Evolutionary conservation across 2,888 invertebrate species (phyloP).

Genomic region (Nomada goodeniana): DNA sequence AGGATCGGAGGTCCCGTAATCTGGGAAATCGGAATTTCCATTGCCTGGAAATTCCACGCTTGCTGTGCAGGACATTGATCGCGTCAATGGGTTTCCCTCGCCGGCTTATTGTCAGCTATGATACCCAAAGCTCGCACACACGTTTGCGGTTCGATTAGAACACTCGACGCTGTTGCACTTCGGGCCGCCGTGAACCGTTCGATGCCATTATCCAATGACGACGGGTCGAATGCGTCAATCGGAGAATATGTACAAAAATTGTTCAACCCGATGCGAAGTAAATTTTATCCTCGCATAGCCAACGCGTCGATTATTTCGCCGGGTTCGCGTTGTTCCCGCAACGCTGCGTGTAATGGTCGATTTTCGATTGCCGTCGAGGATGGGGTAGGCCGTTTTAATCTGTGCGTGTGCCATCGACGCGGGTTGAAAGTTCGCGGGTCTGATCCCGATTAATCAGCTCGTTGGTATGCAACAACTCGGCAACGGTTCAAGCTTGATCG

Average conservation of each 20-base stretch:
- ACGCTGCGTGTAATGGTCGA: not conserved
- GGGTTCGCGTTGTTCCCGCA: not conserved
- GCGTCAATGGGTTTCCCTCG: constrained; percentile 11
- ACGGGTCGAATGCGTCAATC: too few relatives aligned
- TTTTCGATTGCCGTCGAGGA: not conserved
- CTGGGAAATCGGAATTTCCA: constrained; percentile 35
- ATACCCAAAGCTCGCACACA: not conserved
- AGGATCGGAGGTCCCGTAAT: constrained; percentile 34
- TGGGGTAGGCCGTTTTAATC: not conserved
- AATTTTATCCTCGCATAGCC: too few relatives aligned
- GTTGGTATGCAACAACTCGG: constrained; percentile 42
- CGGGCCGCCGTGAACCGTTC: too few relatives aligned
- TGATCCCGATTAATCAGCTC: constrained; percentile 33
- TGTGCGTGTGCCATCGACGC: constrained; percentile 14
- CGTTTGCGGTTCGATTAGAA: constrained; percentile 4
- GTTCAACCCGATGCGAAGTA: too few relatives aligned
- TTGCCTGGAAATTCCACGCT: constrained; percentile 2
- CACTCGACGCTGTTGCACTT: not conserved
- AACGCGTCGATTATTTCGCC: too few relatives aligned
- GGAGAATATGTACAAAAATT: too few relatives aligned
- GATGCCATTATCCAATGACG: too few relatives aligned
- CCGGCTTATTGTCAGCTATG: constrained; percentile 30
- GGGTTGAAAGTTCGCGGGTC: constrained; percentile 42
- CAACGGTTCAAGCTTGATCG: constrained; percentile 36
- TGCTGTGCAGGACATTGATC: constrained; percentile 24